Evolutionary conservation across 2,113 vertebrate species (phyloP), one percentile per base, ranked within the genome.

Genomic region (Ceuthmochares aereus): DNA sequence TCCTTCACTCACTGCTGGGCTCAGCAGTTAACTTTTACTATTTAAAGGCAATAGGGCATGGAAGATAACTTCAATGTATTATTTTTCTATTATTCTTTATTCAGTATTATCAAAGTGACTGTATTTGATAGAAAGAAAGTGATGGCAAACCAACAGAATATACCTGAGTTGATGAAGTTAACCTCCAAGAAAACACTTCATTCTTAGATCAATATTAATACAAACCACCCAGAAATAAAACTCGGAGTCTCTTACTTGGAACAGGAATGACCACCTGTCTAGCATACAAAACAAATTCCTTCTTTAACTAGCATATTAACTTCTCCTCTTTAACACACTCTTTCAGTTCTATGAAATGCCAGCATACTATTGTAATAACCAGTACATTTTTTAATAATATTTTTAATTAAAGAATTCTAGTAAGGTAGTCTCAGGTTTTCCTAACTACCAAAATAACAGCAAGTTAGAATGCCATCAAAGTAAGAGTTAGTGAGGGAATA

Each of bases 21-120:
- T 94, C 95, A 95, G 97, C 96, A 93, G 94, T 93, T 90, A 54
- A 72, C 66, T 95, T 88, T 45, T 64, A 42, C 90, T 93, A n/a
- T 64, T 94, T 75, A 64, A 90, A 95, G 86, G 10, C 79, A 87
- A 32, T 30, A 83, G 69, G 86, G 37, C 82, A 86, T 32, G 51
- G 17, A 90, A 75, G 34, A 69, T 72, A 94, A 79, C 77, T 94
- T 72, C 37, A 67, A 55, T 36, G 69, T 7, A 8, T n/a, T 73
- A 55, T 23, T 85, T 90, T 81, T 56, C 66, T 95, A 5, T 87
- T 92, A 55, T n/a, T 90, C 49, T 76, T 37, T 77, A 55, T 43
- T 94, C 63, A 40, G 10, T 43, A 70, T 32, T 84, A 29, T 64
- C 59, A 86, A 94, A 95, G 51, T 23, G 45, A 12, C 34, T 17